Evolutionary conservation across 2,113 vertebrate genomes (phyloP).

Genomic region (Oreotragus oreotragus): DNA sequence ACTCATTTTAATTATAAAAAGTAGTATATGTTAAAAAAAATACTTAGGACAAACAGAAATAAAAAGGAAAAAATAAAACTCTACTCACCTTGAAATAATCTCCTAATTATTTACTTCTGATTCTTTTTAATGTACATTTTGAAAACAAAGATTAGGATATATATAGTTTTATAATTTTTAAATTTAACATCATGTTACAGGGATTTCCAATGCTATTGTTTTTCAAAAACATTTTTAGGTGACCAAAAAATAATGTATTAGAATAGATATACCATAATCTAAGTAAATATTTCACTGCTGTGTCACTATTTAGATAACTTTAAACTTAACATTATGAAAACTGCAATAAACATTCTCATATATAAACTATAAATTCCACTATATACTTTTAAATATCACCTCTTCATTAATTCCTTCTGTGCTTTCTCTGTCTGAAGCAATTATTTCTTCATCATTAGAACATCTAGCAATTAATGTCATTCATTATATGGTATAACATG

Average conservation of each 20-base stretch:
- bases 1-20: background rate
- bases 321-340: background rate
- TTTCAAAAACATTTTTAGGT: background rate
- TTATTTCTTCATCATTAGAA: constrained; percentile 8
- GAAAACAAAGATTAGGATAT: constrained; percentile 5
- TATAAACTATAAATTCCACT: background rate
- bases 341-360: background rate
- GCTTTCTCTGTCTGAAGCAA: background rate
- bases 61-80: background rate
- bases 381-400: background rate
- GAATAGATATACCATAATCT: background rate
- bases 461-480: background rate
- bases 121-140: constrained; percentile 1
- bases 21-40: background rate
- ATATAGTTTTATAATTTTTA: background rate
- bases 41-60: background rate
- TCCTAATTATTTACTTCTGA: background rate
- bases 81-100: background rate
- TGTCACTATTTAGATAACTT: background rate
- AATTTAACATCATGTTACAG: background rate
- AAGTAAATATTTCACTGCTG: background rate
- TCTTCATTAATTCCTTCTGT: background rate
- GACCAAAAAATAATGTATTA: background rate
- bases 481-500: background rate
- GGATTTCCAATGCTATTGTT: background rate